phyloP scores from a whole-genome alignment of 1,140 invertebrate species.

The Rhopalosiphum padi region DNA sequence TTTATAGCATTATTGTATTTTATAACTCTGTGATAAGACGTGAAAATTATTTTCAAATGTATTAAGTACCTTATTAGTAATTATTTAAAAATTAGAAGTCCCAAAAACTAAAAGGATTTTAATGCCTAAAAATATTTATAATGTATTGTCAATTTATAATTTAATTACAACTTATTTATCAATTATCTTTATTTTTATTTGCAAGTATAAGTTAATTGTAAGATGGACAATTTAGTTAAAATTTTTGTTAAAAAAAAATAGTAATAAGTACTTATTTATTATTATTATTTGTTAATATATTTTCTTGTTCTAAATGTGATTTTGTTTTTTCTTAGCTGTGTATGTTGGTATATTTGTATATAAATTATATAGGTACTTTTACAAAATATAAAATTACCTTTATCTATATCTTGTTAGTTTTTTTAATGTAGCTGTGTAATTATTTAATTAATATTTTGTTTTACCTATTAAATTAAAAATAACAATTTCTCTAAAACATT shows the following conservation, averaged over 20 bases:
- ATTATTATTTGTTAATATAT: slow-evolving; percentile 40
- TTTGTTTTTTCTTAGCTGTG: neutral
- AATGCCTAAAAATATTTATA: slow-evolving; percentile 29
- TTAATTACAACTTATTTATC: slow-evolving; percentile 32
- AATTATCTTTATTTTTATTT: slow-evolving; percentile 16
- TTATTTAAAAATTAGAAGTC: slow-evolving; percentile 40
- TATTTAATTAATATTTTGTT: neutral
- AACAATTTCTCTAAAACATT: neutral
- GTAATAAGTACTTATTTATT: neutral
- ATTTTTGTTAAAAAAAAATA: neutral
- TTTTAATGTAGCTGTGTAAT: neutral
- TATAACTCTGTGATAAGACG: slow-evolving; percentile 49
- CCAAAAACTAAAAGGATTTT: slow-evolving; percentile 44
- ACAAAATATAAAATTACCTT: neutral
- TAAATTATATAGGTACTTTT: neutral
- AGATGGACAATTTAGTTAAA: slow-evolving; percentile 23
- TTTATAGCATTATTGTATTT: slow-evolving; percentile 45
- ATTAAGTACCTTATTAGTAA: slow-evolving; percentile 34
- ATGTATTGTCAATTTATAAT: slow-evolving; percentile 11
- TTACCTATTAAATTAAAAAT: neutral
- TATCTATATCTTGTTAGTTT: neutral
- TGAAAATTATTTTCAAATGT: slow-evolving; percentile 54
- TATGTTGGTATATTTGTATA: slow-evolving; percentile 3
- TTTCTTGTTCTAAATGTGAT: neutral
- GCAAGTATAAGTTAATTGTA: slow-evolving; percentile 15